phyloP scores from a whole-genome alignment of 2,888 invertebrate species.

The Andrena flavipes region DNA sequence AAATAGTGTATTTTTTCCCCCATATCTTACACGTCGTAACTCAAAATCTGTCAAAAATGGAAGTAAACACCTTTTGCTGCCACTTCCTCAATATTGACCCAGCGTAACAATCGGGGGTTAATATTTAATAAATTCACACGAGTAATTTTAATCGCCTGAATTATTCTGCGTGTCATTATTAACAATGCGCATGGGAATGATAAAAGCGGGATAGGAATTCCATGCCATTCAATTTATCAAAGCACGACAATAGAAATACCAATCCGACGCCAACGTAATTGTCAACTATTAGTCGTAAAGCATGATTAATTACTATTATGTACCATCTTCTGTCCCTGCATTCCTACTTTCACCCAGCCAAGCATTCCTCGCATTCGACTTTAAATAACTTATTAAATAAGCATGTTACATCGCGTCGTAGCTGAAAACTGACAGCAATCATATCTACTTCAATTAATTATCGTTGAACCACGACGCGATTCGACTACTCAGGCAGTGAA shows the following conservation, averaged over 20 bases:
- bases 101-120: no score
- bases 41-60: no score
- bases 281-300: conserved; percentile 30
- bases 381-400: background rate
- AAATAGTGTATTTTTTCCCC: no score
- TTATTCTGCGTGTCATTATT: no score
- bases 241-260: conserved; percentile 41
- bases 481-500: conserved; percentile 15
- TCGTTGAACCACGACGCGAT: background rate
- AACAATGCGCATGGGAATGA: no score
- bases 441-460: conserved; percentile 8
- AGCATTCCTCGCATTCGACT: background rate
- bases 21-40: no score
- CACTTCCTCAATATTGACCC: no score
- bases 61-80: no score
- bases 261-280: conserved; percentile 25
- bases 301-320: conserved; percentile 3
- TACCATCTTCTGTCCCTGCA: background rate
- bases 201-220: no score
- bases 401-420: background rate
- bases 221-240: background rate
- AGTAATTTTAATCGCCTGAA: no score
- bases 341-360: background rate
- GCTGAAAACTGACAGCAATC: background rate
- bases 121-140: no score